Conservation (phyloP, 2,113 vertebrate species). For the Circaetus gallicus region DNA sequence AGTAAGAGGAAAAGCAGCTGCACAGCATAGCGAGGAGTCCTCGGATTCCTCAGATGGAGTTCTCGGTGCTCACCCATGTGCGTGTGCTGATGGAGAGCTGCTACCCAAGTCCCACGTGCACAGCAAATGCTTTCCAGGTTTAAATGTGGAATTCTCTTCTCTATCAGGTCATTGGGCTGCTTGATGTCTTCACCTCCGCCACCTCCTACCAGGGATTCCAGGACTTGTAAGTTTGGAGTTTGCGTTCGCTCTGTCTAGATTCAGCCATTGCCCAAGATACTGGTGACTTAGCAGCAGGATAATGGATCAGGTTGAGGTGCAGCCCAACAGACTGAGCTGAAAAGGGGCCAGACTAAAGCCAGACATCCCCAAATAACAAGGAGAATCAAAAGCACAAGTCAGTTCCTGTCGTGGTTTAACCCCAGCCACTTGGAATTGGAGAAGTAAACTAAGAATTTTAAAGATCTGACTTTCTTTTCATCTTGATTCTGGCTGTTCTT, state of each 20-base stretch:
- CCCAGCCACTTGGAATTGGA: not conserved
- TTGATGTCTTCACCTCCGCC: conserved; percentile 91
- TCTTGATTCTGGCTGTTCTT: not conserved
- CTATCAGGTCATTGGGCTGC: conserved; percentile 89
- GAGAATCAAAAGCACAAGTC: not conserved
- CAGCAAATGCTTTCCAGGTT: not conserved
- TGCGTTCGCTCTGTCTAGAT: not conserved
- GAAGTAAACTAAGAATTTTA: not conserved
- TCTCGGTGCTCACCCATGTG: not conserved
- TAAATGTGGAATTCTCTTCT: not conserved
- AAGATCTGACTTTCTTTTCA: not conserved
- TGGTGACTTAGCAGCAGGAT: not conserved
- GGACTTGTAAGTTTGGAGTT: conserved; percentile 84
- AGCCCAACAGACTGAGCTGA: not conserved
- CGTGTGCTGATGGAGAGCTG: not conserved
- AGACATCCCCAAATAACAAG: not conserved
- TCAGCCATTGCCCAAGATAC: not conserved
- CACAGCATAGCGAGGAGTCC: not conserved
- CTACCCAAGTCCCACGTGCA: not conserved
- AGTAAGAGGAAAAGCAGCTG: conserved; percentile 1
- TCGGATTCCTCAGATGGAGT: not conserved
- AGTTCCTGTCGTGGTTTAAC: not conserved
- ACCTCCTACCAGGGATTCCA: conserved; percentile 82
- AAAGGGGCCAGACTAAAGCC: not conserved
- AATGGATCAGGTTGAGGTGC: not conserved